phyloP scores from a whole-genome alignment of 2,113 vertebrate genomes.

The Nesogale talazaci region DNA sequence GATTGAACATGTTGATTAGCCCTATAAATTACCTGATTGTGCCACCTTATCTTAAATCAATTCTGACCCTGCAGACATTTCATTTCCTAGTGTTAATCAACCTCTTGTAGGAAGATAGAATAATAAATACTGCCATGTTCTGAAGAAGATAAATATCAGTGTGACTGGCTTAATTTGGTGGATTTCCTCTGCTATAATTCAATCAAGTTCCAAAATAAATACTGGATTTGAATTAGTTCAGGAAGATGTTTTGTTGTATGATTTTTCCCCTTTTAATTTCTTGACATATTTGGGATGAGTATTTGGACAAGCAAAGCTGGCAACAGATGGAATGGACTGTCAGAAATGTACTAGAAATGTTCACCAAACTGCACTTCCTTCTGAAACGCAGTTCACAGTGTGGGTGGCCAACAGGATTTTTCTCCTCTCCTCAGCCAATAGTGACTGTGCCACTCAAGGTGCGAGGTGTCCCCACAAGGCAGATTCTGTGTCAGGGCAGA shows the following conservation, averaged over 20 bases:
- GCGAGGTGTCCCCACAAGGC: neutral
- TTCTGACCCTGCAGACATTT: slow-evolving; percentile 60
- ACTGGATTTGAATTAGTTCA: slow-evolving; percentile 80
- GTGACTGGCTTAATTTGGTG: slow-evolving; percentile 81
- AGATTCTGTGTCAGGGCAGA: neutral
- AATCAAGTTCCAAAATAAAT: slow-evolving; percentile 85
- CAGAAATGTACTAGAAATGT: slow-evolving; percentile 3
- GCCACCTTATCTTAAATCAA: slow-evolving; percentile 77
- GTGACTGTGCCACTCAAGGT: neutral
- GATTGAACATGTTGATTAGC: slow-evolving; percentile 78
- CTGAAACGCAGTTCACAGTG: neutral
- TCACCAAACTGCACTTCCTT: neutral
- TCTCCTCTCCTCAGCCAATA: neutral
- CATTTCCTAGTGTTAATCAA: slow-evolving; percentile 65
- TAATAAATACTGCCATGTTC: slow-evolving; percentile 73
- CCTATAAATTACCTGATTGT: slow-evolving; percentile 68
- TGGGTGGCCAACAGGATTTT: neutral
- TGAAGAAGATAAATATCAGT: slow-evolving; percentile 77
- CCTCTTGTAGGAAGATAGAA: slow-evolving; percentile 59
- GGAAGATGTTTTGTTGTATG: slow-evolving; percentile 63
- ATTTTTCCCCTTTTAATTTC: slow-evolving; percentile 75
- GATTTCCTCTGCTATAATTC: slow-evolving; percentile 83
- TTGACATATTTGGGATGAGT: slow-evolving; percentile 44
- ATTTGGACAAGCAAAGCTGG: slow-evolving; percentile 25
- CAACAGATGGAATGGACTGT: neutral